phyloP scores from a whole-genome alignment of 2,797 vertebrate species.

The Heteromormyrus szaboi region DNA sequence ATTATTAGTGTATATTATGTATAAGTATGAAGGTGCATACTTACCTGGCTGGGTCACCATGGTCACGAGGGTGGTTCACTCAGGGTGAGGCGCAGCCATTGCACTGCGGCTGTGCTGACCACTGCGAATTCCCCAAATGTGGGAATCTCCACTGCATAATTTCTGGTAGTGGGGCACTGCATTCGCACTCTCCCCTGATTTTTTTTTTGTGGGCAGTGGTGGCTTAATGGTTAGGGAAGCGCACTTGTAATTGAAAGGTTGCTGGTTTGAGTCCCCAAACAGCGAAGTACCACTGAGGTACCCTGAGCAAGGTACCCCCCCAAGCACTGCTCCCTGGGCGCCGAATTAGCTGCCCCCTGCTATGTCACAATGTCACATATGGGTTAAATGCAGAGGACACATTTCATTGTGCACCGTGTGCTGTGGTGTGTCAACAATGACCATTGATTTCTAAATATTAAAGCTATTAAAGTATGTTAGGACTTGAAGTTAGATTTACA shows the following conservation, averaged over 20 bases:
- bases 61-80: neutral
- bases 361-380: neutral
- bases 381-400: neutral
- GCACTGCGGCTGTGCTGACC: too few species aligned
- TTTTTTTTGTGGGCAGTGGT: too few species aligned
- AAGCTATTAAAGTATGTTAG: neutral
- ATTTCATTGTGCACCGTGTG: neutral
- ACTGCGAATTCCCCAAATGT: too few species aligned
- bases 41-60: neutral
- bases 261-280: too few species aligned
- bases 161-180: too few species aligned
- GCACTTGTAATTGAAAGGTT: too few species aligned
- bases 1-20: neutral
- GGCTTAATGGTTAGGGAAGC: too few species aligned
- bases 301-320: too few species aligned
- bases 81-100: neutral
- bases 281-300: too few species aligned
- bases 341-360: neutral
- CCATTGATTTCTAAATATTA: neutral
- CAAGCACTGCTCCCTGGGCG: neutral
- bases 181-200: too few species aligned
- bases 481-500: neutral
- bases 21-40: neutral
- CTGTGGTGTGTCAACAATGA: neutral
- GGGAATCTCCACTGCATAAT: too few species aligned